These are phyloP conservation scores for Tenrec ecaudatus DNA, from an alignment of 2,113 vertebrate species.

Conservation along the genomic window DNA sequence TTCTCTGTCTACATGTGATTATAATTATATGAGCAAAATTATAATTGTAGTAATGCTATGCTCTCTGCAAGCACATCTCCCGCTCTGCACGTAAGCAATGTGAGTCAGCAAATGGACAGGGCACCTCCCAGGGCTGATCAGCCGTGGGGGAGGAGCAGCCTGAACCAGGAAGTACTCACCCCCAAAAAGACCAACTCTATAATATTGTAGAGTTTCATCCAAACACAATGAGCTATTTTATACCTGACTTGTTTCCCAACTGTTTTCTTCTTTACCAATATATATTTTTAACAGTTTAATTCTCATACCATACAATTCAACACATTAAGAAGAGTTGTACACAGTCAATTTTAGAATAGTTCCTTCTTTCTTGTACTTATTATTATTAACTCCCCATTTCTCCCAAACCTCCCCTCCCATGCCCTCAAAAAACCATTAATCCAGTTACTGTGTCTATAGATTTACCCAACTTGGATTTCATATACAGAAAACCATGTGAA, in stretches of 20 bases:
- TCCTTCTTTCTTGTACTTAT: no score
- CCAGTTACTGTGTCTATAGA: no score
- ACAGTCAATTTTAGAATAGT: no score
- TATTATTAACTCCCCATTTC: no score
- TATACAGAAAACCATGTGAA: no score
- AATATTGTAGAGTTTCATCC: neutral
- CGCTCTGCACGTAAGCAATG: neutral
- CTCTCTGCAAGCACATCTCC: constrained; percentile 7
- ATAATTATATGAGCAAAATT: constrained; percentile 22
- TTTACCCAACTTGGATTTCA: no score
- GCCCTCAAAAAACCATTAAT: no score
- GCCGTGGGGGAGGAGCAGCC: neutral
- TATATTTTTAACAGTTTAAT: no score
- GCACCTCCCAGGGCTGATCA: neutral
- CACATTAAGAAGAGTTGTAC: no score
- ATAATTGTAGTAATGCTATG: constrained; percentile 58
- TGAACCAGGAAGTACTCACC: neutral
- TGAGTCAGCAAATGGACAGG: constrained; percentile 20
- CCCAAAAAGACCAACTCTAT: neutral
- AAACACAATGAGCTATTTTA: constrained; percentile 16
- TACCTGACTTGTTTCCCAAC: neutral
- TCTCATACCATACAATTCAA: no score
- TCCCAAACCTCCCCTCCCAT: no score
- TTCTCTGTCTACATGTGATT: constrained; percentile 71
- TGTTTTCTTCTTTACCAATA: constrained; percentile 10